Evolutionary conservation across 2,888 invertebrate genomes (phyloP).

Genomic region (Eupsilia transversa): DNA sequence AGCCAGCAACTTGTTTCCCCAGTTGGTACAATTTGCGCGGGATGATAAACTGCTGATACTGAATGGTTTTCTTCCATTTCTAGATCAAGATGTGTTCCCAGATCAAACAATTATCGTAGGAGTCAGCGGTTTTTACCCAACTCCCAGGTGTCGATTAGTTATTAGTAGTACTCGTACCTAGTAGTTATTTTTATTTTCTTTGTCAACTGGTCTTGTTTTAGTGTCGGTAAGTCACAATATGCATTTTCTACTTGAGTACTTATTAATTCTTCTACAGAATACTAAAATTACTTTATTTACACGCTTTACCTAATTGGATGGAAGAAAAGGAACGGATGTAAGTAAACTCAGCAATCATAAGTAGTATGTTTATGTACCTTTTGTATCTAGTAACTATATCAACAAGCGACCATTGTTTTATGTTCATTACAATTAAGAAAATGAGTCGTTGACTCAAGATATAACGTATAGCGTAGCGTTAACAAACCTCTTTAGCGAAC

Average conservation of each 20-base stretch:
- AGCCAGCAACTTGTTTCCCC: constrained; percentile 28
- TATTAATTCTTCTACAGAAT: constrained; percentile 34
- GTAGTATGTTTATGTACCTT: background rate
- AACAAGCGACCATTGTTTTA: background rate
- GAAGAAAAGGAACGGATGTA: constrained; percentile 67
- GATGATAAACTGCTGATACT: constrained; percentile 17
- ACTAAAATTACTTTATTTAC: constrained; percentile 75
- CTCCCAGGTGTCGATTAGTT: constrained; percentile 7
- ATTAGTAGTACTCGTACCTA: background rate
- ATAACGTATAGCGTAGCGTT: background rate
- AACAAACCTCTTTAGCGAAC: background rate
- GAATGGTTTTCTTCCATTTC: constrained; percentile 27
- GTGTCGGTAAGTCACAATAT: background rate
- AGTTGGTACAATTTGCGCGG: constrained; percentile 30
- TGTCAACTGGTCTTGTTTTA: constrained; percentile 8
- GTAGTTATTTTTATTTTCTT: constrained; percentile 21
- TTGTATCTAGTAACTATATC: constrained; percentile 1
- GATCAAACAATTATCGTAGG: constrained; percentile 27
- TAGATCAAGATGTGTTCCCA: constrained; percentile 34
- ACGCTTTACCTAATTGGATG: constrained; percentile 73
- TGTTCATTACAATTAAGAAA: background rate
- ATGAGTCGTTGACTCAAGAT: background rate
- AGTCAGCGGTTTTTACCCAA: constrained; percentile 32
- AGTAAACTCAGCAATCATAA: constrained; percentile 60
- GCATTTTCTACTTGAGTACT: constrained; percentile 19